These are phyloP conservation scores for Sebastes taczanowskii DNA, from an alignment of 2,797 vertebrate genomes.

Conservation along the genomic window DNA sequence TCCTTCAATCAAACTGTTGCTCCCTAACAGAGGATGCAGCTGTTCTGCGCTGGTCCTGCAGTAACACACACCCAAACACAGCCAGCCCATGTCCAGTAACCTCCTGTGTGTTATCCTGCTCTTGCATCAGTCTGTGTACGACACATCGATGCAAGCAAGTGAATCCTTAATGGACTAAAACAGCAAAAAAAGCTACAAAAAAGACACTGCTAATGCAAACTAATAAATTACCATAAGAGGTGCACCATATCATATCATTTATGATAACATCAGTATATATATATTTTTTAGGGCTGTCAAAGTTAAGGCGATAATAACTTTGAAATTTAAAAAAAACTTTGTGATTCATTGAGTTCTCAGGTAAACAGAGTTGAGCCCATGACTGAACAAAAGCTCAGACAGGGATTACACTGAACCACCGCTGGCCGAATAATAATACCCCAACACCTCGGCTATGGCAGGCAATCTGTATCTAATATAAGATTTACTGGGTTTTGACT, in stretches of 20 bases:
- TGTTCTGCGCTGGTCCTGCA: neutral
- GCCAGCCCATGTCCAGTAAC: neutral
- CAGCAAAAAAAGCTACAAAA: neutral
- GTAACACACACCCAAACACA: constrained; percentile 6
- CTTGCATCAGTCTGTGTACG: constrained; percentile 24
- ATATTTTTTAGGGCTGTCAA: too few relatives aligned
- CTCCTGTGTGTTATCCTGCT: neutral
- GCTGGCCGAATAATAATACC: neutral
- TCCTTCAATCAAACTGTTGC: constrained; percentile 15
- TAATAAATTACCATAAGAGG: neutral
- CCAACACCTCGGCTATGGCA: neutral
- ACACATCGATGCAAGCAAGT: constrained; percentile 15
- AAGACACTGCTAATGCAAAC: neutral
- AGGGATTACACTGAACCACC: neutral
- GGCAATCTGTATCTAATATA: constrained; percentile 21
- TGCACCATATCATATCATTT: neutral
- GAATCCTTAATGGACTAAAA: constrained; percentile 23
- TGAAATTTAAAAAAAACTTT: neutral
- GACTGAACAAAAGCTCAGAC: constrained; percentile 9
- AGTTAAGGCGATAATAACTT: too few relatives aligned
- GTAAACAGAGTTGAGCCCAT: constrained; percentile 1
- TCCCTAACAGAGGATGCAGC: neutral
- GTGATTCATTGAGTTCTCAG: neutral
- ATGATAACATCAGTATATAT: neutral
- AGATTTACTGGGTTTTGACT: constrained; percentile 30